phyloP scores from a whole-genome alignment of 2,888 invertebrate genomes.

The Cistogaster globosa region DNA sequence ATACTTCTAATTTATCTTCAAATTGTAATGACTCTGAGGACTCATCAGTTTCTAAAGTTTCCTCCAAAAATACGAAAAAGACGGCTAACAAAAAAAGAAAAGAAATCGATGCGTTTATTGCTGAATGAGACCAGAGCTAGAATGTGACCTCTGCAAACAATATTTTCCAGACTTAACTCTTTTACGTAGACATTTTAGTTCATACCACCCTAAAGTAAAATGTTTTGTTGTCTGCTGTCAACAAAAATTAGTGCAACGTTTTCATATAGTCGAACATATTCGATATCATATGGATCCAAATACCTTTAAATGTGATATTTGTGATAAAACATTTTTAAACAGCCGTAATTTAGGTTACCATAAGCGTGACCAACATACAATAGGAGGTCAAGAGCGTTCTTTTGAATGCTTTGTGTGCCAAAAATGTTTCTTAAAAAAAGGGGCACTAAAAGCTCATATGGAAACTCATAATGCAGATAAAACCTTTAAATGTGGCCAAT shows the following conservation, averaged over 20 bases:
- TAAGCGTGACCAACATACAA: background rate
- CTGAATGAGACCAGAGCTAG: constrained; percentile 66
- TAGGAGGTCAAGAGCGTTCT: background rate
- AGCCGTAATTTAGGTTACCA: constrained; percentile 1
- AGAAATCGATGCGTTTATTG: constrained; percentile 60
- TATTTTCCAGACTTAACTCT: constrained; percentile 57
- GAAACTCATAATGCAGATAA: constrained; percentile 52
- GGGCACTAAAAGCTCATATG: no score
- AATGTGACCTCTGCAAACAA: constrained; percentile 69
- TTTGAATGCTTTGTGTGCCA: background rate
- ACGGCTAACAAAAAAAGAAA: constrained; percentile 24
- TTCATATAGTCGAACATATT: constrained; percentile 73
- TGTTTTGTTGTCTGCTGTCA: constrained; percentile 73
- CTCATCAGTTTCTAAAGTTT: background rate
- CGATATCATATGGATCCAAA: constrained; percentile 72
- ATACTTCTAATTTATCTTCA: background rate
- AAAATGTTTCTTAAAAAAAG: constrained; percentile 26
- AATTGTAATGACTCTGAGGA: background rate
- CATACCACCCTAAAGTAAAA: constrained; percentile 63
- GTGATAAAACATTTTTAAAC: constrained; percentile 42
- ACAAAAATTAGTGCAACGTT: constrained; percentile 71
- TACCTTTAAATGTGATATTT: constrained; percentile 72
- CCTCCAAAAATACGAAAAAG: background rate
- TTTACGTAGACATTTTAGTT: constrained; percentile 31
- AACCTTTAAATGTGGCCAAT: background rate